A percentile compares a stretch with the other conserved stretches of the same genome.
Conservation (phyloP, 2,888 invertebrate species). For the Rhagonycha fulva region DNA sequence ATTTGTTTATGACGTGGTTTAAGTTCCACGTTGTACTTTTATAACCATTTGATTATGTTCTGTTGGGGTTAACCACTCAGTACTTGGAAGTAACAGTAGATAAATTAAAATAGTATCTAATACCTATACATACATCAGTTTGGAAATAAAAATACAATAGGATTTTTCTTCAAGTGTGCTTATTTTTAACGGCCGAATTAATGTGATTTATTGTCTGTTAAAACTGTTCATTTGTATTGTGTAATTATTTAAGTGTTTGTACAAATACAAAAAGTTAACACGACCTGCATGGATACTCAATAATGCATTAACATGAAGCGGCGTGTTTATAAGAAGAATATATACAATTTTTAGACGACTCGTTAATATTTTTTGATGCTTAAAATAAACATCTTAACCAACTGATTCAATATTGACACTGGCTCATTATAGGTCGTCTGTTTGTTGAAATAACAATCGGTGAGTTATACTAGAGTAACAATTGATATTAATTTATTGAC, state of each 20-base stretch:
- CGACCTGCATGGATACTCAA: not conserved
- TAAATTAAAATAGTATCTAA: not conserved
- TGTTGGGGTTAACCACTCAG: too few species aligned
- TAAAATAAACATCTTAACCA: slow-evolving; percentile 39
- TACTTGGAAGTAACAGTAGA: not conserved
- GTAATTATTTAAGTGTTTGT: not conserved
- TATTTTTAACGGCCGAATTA: not conserved
- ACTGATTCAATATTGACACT: slow-evolving; percentile 39
- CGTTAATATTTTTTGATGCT: slow-evolving; percentile 27
- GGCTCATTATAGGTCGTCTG: slow-evolving; percentile 39
- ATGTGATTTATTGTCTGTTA: not conserved
- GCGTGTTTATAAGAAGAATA: not conserved
- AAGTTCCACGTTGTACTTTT: too few species aligned
- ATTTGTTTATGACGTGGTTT: too few species aligned
- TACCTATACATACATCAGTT: too few species aligned
- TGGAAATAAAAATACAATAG: too few species aligned
- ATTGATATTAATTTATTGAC: slow-evolving; percentile 35
- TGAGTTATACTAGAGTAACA: slow-evolving; percentile 35
- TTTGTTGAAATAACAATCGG: slow-evolving; percentile 42
- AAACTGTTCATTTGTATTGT: not conserved
- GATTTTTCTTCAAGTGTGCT: too few species aligned
- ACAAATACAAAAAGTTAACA: not conserved
- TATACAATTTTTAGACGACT: not conserved
- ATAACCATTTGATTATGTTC: not conserved
- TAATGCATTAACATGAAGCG: not conserved